Evolutionary conservation across 1,140 invertebrate species (phyloP).

Genomic region (Danaus melanippus): DNA sequence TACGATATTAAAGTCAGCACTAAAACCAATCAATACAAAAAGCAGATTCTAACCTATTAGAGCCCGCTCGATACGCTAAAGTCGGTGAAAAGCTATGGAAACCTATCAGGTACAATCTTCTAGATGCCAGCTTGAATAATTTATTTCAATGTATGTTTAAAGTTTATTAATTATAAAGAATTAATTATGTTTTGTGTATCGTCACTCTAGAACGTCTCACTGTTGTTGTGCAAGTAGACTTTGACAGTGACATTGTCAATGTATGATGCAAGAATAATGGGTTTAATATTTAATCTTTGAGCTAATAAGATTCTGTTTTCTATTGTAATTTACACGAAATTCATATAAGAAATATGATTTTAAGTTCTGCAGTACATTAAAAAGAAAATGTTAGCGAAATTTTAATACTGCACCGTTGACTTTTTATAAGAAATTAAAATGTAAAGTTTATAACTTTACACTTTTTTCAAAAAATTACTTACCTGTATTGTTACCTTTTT

Average conservation of each 20-base stretch:
- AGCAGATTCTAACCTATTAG: slow-evolving; percentile 46
- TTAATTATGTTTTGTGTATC: neutral
- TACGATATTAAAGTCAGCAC: slow-evolving; percentile 10
- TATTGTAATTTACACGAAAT: too few relatives aligned
- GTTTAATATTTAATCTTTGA: neutral
- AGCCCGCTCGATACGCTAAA: slow-evolving; percentile 26
- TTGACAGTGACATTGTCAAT: slow-evolving; percentile 2
- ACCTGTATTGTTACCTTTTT: too few relatives aligned
- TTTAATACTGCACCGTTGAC: too few relatives aligned
- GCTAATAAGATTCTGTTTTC: too few relatives aligned
- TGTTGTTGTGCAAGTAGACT: slow-evolving; percentile 9
- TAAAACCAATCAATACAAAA: slow-evolving; percentile 21
- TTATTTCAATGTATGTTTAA: slow-evolving; percentile 5
- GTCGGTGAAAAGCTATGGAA: slow-evolving; percentile 49
- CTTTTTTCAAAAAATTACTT: too few relatives aligned
- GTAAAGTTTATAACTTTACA: too few relatives aligned
- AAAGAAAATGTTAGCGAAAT: too few relatives aligned
- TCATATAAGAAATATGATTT: too few relatives aligned
- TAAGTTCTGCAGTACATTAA: too few relatives aligned
- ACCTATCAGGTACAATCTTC: slow-evolving; percentile 44
- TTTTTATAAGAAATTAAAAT: too few relatives aligned
- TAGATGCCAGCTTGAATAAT: slow-evolving; percentile 57
- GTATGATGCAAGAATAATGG: neutral
- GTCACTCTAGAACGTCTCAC: neutral
- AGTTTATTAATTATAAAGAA: slow-evolving; percentile 7